Evolutionary conservation across 2,113 vertebrate species (phyloP), one percentile per base, ranked within the genome.

Genomic region (Nibea coibor): DNA sequence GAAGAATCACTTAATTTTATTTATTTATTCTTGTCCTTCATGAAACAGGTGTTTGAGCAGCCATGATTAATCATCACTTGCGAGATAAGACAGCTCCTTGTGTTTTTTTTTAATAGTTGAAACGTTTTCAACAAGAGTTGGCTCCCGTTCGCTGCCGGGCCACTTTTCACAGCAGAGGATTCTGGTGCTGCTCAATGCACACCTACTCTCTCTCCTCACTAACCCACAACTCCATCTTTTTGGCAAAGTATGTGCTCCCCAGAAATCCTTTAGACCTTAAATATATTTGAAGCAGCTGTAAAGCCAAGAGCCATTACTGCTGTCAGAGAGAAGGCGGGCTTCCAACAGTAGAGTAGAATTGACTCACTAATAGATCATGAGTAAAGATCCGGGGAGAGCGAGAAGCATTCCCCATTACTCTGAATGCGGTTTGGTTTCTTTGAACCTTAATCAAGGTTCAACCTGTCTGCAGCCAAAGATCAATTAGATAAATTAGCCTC

Each of bases 251-350:
- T 54, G 39, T 17, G 39, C 78, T 79, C 50, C 63, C 42, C 58
- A 85, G 58, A 73, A 86, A 90, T 82, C 76, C 57, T 79, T 80
- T 47, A 81, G 85, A 84, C 79, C 51, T 72, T 75, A 80, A 86
- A 88, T 82, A 77, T 66, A 91, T 85, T 78, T 69, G 59, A 81
- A 68, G 78, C 64, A 58, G 75, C 84, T 51, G 72, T 15, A 24
- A 64, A 81, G 89, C 88, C 88, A 91, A 87, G 71, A 84, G 22
- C 78, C 61, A 82, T 90, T 86, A 83, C 47, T 42, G 75, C 84
- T 89, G 89, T 82, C 87, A 85, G 78, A 78, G 70, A 50, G 72
- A 28, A 67, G 72, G 78, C 82, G 15, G 14, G 9, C 64, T 16
- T 92, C 90, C 88, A 89, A 53, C 85, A 31, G 68, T 17, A 56